Conservation (phyloP, 2,797 vertebrate genomes). For the Linurgus olivaceus region DNA sequence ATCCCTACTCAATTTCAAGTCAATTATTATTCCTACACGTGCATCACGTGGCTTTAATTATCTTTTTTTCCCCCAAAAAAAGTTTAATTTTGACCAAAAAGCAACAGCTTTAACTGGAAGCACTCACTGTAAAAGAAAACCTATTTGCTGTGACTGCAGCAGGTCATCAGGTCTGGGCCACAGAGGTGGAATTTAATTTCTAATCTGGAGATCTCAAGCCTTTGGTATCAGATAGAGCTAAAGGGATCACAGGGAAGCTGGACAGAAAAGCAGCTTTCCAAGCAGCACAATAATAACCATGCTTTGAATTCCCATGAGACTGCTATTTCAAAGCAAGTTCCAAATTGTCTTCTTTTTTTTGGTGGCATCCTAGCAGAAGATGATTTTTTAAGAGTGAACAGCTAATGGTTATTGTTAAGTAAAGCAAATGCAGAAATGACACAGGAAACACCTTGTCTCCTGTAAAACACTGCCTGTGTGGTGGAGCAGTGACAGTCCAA, state of each 20-base stretch:
- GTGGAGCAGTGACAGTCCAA: background rate
- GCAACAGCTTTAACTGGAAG: background rate
- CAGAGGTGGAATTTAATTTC: slow-evolving; percentile 30
- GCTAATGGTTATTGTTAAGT: background rate
- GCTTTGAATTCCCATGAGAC: background rate
- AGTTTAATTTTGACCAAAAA: background rate
- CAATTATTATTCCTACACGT: background rate
- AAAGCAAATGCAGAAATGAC: background rate
- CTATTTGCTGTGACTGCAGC: background rate
- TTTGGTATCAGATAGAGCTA: background rate
- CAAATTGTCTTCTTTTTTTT: background rate
- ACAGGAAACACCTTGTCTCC: background rate
- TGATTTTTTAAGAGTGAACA: background rate
- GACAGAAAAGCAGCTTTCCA: slow-evolving; percentile 2
- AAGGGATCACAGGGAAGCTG: slow-evolving; percentile 3
- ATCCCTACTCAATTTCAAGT: background rate
- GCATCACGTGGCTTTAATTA: accelerated
- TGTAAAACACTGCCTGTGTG: background rate
- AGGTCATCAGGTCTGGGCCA: background rate
- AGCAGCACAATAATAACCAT: background rate
- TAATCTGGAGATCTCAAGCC: slow-evolving; percentile 26
- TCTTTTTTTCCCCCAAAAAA: background rate
- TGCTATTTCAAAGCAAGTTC: background rate
- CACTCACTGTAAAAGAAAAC: background rate
- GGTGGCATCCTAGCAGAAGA: background rate